These are phyloP conservation scores for Babylonia areolata DNA, from an alignment of 1,140 invertebrate species.

Conservation along the genomic window DNA sequence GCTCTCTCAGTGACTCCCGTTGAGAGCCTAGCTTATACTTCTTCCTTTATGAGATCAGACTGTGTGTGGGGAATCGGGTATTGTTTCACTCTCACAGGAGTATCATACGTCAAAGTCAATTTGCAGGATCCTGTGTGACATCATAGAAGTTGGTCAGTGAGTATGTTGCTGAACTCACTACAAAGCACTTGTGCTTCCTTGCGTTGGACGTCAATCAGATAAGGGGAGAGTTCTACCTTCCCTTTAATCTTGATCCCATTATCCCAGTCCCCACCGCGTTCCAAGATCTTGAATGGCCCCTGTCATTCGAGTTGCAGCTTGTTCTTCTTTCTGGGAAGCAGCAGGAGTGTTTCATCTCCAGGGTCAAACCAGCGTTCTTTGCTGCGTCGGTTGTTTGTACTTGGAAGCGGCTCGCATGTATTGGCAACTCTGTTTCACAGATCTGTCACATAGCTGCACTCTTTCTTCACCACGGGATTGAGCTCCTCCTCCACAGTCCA, in stretches of 20 bases:
- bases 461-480: conserved; percentile 14
- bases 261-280: background rate
- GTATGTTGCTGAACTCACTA: background rate
- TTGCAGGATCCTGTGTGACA: conserved; percentile 43
- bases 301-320: conserved; percentile 46
- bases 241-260: conserved; percentile 36
- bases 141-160: conserved; percentile 41
- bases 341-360: conserved; percentile 35
- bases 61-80: conserved; percentile 69
- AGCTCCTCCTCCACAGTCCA: conserved; percentile 45
- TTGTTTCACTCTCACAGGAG: conserved; percentile 46
- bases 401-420: conserved; percentile 19
- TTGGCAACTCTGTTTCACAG: too few species aligned
- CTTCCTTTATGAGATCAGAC: too few species aligned
- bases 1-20: conserved; percentile 70
- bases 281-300: conserved; percentile 40
- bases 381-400: too few species aligned
- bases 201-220: background rate
- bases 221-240: background rate
- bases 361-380: background rate
- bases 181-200: background rate
- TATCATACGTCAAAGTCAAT: conserved; percentile 34
- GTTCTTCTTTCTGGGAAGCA: conserved; percentile 43
- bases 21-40: conserved; percentile 52
- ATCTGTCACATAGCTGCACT: too few species aligned